Base-by-base conservation (phyloP, 23 tunicate genomes). In the Diplosoma virens region DNA sequence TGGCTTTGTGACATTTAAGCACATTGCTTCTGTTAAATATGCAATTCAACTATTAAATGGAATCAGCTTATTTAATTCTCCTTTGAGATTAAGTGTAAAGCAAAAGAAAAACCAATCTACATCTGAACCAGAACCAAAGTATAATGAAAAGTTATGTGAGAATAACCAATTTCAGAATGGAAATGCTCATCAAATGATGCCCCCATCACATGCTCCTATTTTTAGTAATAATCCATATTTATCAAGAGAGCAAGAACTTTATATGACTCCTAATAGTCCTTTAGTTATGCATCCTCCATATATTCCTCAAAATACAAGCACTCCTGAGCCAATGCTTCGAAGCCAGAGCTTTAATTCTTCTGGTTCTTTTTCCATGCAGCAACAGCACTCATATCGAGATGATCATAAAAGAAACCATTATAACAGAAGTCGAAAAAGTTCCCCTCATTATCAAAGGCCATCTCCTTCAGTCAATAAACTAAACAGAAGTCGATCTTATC, bases 1-100 rank as follows among this genome's bases (percentile, higher is more conserved):
- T 82, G 96, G 79, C 11, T 89, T 89, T 68, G 84, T 89, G 11
- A 77, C 80, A 22, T 89, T 89, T 47, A 81, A 78, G 56, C 96
- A 89, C 64, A 50, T 76, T 29, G 76, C 47, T 16, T 82, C 88
- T 17, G 96, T 89, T 2, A 33, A 58, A 5, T 89, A 89, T 71
- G 82, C 84, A 48, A 89, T 89, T 18, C 55, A 89, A 18, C 80
- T 89, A 0, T 64, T 89, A 76, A 45, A 73, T 53, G 76, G 80
- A 71, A 89, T 89, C 25, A 61, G 32, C 34, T 34, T 89, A 17
- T 89, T 37, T 47, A 66, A 78, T 53, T 9, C 6, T 11, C 50
- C 63, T 2, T 32, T 89, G 27, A 58, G 25, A 22, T n/a, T 83
- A 0, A 66, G 37, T n/a, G 29, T 6, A 24, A 83, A 54, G 25